Evolutionary conservation across 2,888 invertebrate species (phyloP).

Genomic region (Molorchus minor): DNA sequence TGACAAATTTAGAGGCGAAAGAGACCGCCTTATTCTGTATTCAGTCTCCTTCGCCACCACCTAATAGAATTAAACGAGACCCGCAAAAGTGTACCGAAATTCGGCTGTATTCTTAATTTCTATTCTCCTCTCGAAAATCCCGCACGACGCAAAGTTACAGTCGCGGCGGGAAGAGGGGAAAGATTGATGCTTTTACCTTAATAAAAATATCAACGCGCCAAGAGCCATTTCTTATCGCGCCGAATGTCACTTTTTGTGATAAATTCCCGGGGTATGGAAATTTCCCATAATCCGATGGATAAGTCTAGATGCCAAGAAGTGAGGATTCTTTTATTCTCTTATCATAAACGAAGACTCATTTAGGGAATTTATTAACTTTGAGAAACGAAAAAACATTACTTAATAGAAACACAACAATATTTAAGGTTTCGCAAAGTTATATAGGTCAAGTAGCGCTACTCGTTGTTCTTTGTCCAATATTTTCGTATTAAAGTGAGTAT

Average conservation of each 20-base stretch:
- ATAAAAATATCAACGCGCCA: constrained; percentile 2
- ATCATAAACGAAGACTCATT: no score
- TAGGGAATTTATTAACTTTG: no score
- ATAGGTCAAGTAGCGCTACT: no score
- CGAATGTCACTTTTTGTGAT: not conserved
- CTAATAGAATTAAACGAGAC: constrained; percentile 24
- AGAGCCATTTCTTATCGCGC: not conserved
- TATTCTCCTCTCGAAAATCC: constrained; percentile 16
- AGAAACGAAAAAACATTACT: no score
- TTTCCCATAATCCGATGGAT: not conserved
- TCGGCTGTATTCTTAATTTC: constrained; percentile 22
- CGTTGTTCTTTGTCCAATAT: no score
- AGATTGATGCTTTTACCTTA: constrained; percentile 10
- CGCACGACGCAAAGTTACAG: not conserved
- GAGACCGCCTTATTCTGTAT: constrained; percentile 19
- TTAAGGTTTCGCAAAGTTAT: no score
- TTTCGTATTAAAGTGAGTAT: no score
- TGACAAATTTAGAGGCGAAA: constrained; percentile 26
- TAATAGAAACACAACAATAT: no score
- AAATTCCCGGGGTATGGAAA: not conserved
- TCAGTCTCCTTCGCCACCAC: constrained; percentile 17
- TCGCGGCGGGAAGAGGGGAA: no score
- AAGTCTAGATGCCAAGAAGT: not conserved
- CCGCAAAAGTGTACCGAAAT: constrained; percentile 22
- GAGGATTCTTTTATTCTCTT: not conserved